Conservation (phyloP, 2,113 vertebrate genomes). For the Microcebus griseorufus region DNA sequence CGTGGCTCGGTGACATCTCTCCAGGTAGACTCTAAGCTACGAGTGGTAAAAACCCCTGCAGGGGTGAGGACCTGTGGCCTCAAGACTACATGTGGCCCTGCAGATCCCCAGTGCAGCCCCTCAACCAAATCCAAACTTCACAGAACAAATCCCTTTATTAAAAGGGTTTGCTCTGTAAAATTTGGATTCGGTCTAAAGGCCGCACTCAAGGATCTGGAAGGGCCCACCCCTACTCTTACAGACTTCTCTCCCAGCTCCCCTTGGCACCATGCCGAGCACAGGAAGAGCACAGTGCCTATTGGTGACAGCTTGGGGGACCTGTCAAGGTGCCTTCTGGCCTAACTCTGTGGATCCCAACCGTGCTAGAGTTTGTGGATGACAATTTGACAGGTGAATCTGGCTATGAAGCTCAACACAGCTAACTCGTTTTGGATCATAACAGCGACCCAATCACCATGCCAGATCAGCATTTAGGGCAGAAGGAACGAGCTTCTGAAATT, state of each 20-base stretch:
- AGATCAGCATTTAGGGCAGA: too few species aligned
- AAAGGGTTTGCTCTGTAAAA: too few species aligned
- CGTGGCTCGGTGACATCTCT: not conserved
- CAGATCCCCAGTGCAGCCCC: too few species aligned
- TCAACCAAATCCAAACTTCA: too few species aligned
- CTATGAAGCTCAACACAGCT: fast-evolving
- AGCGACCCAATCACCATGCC: not conserved
- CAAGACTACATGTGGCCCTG: too few species aligned
- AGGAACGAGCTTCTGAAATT: not conserved
- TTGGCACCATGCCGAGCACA: not conserved
- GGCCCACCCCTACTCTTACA: not conserved
- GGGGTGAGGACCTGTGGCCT: too few species aligned
- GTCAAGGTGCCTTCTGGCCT: too few species aligned
- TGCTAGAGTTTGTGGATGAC: not conserved
- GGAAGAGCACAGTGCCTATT: not conserved
- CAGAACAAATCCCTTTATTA: too few species aligned
- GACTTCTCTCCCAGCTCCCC: not conserved
- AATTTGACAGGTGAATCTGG: not conserved
- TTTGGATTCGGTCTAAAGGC: too few species aligned
- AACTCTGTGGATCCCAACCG: not conserved
- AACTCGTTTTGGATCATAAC: not conserved
- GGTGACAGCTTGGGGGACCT: too few species aligned
- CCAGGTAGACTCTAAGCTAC: not conserved
- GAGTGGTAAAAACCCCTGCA: fast-evolving
- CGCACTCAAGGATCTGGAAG: too few species aligned